Evolutionary conservation across 1,140 invertebrate species (phyloP).

Genomic region (Antheraea pernyi): DNA sequence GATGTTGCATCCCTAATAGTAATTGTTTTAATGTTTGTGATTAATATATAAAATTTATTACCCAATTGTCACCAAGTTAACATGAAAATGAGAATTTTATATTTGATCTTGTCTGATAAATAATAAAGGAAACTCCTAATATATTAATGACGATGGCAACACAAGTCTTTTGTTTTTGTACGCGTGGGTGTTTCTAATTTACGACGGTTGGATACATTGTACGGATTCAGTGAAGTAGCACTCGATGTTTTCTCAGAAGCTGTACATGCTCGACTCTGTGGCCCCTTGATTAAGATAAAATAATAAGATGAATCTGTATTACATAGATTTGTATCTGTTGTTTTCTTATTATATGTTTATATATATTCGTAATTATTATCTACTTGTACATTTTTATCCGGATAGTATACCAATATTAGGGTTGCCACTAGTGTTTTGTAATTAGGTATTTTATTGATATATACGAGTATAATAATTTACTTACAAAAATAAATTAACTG

Average conservation of each 20-base stretch:
- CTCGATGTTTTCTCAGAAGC: conserved; percentile 2
- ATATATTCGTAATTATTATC: not conserved
- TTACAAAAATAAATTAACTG: no score
- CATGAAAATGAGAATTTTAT: no score
- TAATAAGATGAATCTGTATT: not conserved
- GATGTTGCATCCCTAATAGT: no score
- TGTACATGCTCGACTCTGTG: not conserved
- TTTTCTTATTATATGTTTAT: not conserved
- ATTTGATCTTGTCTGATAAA: no score
- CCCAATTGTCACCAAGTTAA: no score
- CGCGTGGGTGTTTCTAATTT: not conserved
- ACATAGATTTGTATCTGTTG: not conserved
- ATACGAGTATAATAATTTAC: no score
- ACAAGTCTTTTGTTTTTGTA: not conserved
- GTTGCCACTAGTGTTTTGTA: no score
- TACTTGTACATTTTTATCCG: not conserved
- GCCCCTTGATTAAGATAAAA: not conserved
- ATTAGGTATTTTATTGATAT: no score
- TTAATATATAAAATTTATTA: no score
- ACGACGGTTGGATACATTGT: not conserved
- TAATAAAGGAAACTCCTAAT: not conserved
- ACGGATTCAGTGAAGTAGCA: not conserved
- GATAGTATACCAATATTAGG: not conserved
- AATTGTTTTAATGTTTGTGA: no score
- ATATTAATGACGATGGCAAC: not conserved